Evolutionary conservation across 2,113 vertebrate genomes (phyloP), one percentile per base, ranked within the genome.

Genomic region (Andinoacara biseriatus): DNA sequence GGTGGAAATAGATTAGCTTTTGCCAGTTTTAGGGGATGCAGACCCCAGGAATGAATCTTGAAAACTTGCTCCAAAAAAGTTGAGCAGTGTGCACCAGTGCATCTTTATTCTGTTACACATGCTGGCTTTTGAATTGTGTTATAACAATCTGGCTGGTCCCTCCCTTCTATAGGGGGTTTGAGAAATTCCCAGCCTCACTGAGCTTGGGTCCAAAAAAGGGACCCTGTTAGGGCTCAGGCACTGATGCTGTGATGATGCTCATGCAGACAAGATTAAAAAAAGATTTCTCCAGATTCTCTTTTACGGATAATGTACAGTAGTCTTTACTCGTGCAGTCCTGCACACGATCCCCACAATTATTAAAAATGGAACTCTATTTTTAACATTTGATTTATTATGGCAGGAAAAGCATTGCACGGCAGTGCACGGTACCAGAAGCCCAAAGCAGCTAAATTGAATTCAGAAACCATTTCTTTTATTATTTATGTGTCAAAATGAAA

Each of bases 321-420:
- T 49, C 29, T 7, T 29, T 8, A 5, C 65, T 72, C 10, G 20
- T 72, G 26, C 43, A 52, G 26, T 72, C 65, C 10, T 72, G 29
- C 5, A 52, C 43, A 31, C 8, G 26, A 52, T 7, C 15, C 43
- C 65, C 49, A 69, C 43, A 69, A 26, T 31, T 69, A 24, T 69
- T 69, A 24, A 17, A 69, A 69, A 31, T 69, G 17, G 63, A 24
- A 49, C 40, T 69, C 24, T 20, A 29, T 69, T 69, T 69, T 69
- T 4, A 40, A 0, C 65, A 5, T 72, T 72, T 72, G 43, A 72
- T 52, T 52, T 72, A 52, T 72, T 18, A 72, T 43, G 13, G 43
- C 10, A 69, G 43, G 43, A 0, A 29, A 29, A 29, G 24, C 15
- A 0, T 40, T 49, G 24, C 7, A 43, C 43, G 4, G 15, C 46